A percentile compares a stretch with the other conserved stretches of the same genome.
phyloP scores from a whole-genome alignment of 2,888 invertebrate genomes.

The Fragum fragum region DNA sequence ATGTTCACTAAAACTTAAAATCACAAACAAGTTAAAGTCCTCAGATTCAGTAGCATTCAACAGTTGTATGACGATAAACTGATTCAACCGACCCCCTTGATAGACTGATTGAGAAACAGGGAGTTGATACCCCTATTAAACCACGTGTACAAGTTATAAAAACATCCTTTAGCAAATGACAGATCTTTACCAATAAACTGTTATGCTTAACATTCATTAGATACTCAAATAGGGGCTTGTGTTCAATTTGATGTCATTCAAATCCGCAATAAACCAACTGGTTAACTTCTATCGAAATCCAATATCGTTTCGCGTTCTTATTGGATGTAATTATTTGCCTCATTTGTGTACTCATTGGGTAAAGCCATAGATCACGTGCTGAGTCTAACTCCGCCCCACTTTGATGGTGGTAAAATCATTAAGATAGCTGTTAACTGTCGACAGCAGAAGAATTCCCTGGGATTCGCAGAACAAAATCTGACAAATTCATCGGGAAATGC shows the following conservation, averaged over 20 bases:
- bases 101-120: constrained; percentile 7
- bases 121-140: constrained; percentile 41
- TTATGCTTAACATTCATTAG: constrained; percentile 57
- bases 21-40: background rate
- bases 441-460: background rate
- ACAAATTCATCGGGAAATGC: constrained; percentile 5
- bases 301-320: constrained; percentile 13
- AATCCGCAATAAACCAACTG: constrained; percentile 56
- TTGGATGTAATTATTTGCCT: constrained; percentile 5
- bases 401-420: background rate
- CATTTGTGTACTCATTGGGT: constrained; percentile 9
- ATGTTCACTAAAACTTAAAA: background rate
- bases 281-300: constrained; percentile 31
- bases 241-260: constrained; percentile 49
- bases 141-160: constrained; percentile 52
- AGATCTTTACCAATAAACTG: constrained; percentile 44
- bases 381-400: constrained; percentile 14
- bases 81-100: constrained; percentile 9
- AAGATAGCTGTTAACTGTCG: background rate
- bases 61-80: constrained; percentile 14
- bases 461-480: constrained; percentile 6
- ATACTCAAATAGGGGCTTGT: constrained; percentile 40
- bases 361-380: constrained; percentile 29
- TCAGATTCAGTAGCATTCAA: background rate
- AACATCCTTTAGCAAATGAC: constrained; percentile 58